phyloP scores from a whole-genome alignment of 2,113 vertebrate species.

The Phaetusa simplex region DNA sequence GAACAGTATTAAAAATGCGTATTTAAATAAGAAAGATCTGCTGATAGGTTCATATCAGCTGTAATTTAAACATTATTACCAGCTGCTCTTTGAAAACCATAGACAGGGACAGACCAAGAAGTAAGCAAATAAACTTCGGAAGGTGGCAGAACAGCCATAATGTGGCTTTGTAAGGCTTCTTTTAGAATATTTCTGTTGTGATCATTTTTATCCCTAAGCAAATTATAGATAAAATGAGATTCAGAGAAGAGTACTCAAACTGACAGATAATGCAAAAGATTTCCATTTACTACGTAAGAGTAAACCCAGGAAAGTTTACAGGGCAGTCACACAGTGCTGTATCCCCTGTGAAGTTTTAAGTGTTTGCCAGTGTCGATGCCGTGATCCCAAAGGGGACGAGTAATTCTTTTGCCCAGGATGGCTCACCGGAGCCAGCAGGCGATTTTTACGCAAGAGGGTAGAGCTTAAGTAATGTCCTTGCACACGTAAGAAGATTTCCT shows the following conservation, averaged over 20 bases:
- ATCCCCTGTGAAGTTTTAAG: neutral
- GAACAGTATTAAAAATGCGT: neutral
- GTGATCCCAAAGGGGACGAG: neutral
- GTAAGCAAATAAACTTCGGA: slow-evolving; percentile 4
- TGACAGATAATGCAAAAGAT: neutral
- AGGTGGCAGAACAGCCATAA: neutral
- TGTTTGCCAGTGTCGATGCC: neutral
- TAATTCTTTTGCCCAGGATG: neutral
- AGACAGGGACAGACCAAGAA: neutral
- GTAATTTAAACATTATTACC: neutral
- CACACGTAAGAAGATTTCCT: neutral
- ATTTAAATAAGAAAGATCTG: neutral
- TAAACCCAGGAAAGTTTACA: neutral
- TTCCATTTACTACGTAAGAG: neutral
- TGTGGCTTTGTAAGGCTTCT: neutral
- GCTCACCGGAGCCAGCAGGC: neutral
- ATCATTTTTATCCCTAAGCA: neutral
- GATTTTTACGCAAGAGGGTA: neutral
- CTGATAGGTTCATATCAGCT: neutral
- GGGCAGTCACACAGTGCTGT: neutral
- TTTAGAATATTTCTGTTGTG: neutral
- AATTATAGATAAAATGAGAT: neutral
- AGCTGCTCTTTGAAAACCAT: neutral
- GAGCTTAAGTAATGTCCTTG: neutral
- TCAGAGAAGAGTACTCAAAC: neutral